phyloP scores from a whole-genome alignment of 2,797 vertebrate species.

The Ceryle rudis region DNA sequence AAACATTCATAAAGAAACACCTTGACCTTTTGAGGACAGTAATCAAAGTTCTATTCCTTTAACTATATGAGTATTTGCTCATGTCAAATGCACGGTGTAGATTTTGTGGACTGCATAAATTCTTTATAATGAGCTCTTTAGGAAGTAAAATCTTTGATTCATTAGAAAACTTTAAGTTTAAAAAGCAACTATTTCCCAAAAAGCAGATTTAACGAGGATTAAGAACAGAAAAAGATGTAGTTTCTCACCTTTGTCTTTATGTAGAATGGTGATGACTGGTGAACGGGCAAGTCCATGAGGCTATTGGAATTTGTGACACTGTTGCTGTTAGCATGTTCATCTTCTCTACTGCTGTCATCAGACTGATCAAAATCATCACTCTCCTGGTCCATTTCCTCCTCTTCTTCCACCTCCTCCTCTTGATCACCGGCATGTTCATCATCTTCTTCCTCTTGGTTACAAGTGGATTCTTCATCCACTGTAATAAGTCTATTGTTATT shows the following conservation, averaged over 20 bases:
- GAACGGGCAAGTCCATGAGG: constrained; percentile 86
- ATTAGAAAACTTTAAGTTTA: background rate
- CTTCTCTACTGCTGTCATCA: constrained; percentile 92
- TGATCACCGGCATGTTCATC: constrained; percentile 84
- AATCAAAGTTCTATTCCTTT: background rate
- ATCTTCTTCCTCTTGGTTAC: constrained; percentile 82
- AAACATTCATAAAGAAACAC: background rate
- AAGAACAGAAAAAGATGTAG: background rate
- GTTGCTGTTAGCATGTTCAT: constrained; percentile 89
- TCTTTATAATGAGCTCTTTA: background rate
- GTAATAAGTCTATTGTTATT: constrained; percentile 84
- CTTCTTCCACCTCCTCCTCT: constrained; percentile 88
- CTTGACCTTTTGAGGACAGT: background rate
- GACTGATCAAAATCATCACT: constrained; percentile 98
- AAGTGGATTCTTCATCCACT: constrained; percentile 80
- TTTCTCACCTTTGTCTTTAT: constrained; percentile 91
- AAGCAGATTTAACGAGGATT: background rate
- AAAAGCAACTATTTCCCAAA: background rate
- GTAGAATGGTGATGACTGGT: constrained; percentile 88
- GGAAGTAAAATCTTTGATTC: background rate
- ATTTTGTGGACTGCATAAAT: background rate
- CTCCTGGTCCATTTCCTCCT: constrained; percentile 99
- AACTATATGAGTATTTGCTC: background rate
- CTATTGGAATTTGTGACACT: constrained; percentile 89
- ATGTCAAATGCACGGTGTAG: background rate